A percentile compares a stretch with the other conserved stretches of the same genome.
Conservation (phyloP, 2,888 invertebrate genomes). For the Tuberolachnus salignus region DNA sequence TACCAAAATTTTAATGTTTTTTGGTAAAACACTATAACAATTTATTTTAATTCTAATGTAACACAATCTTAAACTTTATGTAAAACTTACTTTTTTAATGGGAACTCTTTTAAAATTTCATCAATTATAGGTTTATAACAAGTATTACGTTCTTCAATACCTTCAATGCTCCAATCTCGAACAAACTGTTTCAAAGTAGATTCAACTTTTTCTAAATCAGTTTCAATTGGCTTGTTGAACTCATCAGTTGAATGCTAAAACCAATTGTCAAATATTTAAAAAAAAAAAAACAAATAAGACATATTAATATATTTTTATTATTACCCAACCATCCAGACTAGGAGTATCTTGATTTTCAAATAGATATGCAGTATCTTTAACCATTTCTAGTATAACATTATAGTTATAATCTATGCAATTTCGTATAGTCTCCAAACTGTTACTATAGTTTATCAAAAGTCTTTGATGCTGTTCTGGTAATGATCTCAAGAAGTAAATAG, state of each 20-base stretch:
- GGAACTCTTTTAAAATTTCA: constrained; percentile 77
- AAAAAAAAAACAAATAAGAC: background rate
- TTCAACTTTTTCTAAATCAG: constrained; percentile 72
- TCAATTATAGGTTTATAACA: constrained; percentile 90
- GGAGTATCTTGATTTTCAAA: constrained; percentile 69
- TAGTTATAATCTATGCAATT: constrained; percentile 76
- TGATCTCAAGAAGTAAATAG: constrained; percentile 75
- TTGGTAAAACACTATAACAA: constrained; percentile 57
- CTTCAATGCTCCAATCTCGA: constrained; percentile 93
- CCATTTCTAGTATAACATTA: constrained; percentile 72
- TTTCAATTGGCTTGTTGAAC: constrained; percentile 50
- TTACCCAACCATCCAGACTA: constrained; percentile 48
- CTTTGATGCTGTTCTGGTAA: constrained; percentile 78
- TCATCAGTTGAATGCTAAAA: constrained; percentile 45
- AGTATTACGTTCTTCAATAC: constrained; percentile 79
- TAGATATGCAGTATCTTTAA: constrained; percentile 80
- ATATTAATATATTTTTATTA: background rate
- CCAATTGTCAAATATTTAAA: background rate
- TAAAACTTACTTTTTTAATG: constrained; percentile 61
- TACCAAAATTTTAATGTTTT: constrained; percentile 77
- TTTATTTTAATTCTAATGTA: background rate
- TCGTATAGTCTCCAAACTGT: constrained; percentile 76
- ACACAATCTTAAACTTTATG: background rate
- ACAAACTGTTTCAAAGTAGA: constrained; percentile 93
- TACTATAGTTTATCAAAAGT: constrained; percentile 75